Evolutionary conservation across 2,113 vertebrate genomes (phyloP).

Genomic region (Procavia capensis): DNA sequence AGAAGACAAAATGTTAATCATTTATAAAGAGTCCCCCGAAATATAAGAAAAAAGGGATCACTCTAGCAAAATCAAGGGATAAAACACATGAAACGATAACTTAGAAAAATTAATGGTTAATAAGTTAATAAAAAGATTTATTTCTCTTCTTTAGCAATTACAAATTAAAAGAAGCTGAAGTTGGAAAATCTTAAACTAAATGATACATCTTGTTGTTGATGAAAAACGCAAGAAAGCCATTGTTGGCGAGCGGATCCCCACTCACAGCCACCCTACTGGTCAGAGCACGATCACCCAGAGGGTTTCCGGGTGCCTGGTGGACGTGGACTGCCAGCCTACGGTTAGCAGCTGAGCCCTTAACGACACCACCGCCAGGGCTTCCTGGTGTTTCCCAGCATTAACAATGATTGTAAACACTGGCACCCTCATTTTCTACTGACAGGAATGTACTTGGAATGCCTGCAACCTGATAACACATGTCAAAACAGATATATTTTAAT

Average conservation of each 20-base stretch:
- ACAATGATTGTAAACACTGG: neutral
- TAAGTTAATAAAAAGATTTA: neutral
- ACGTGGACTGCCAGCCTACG: no score
- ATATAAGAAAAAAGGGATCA: neutral
- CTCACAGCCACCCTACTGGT: no score
- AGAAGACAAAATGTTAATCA: neutral
- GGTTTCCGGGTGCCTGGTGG: no score
- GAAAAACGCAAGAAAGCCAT: no score
- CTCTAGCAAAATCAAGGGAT: neutral
- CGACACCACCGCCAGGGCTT: no score
- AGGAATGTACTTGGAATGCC: neutral
- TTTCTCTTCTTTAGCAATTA: neutral
- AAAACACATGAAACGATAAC: neutral
- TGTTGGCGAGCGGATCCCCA: no score
- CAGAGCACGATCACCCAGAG: no score
- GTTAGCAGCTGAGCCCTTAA: no score
- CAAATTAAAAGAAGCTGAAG: conserved; percentile 30
- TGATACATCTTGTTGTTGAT: neutral
- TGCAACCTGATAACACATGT: neutral
- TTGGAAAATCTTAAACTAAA: neutral
- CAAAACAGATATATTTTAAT: neutral
- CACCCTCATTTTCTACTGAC: neutral
- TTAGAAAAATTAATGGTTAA: neutral
- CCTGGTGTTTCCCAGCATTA: no score
- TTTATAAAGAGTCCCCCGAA: neutral